These are phyloP conservation scores for Anabas testudineus DNA, from an alignment of 2,797 vertebrate species.

Conservation along the genomic window DNA sequence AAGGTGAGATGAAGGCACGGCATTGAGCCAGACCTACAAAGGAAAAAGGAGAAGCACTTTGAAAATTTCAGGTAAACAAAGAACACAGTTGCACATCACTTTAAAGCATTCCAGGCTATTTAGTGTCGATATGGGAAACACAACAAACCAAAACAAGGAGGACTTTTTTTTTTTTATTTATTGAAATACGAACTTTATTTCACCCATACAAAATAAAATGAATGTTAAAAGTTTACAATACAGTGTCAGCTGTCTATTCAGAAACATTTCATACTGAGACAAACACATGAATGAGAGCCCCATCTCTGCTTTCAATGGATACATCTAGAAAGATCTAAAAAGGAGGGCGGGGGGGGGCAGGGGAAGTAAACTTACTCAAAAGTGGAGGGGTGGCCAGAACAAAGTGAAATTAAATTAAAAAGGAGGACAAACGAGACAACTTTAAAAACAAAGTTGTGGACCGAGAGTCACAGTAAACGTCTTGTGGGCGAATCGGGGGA, in stretches of 20 bases:
- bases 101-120: not conserved
- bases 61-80: conserved; percentile 1
- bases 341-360: conserved; percentile 16
- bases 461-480: conserved; percentile 51
- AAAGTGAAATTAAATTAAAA: conserved; percentile 32
- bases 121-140: conserved; percentile 11
- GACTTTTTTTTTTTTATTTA: conserved; percentile 50
- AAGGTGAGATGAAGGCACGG: not conserved
- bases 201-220: conserved; percentile 89
- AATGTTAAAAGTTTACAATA: conserved; percentile 88
- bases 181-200: conserved; percentile 88
- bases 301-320: conserved; percentile 59
- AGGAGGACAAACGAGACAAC: conserved; percentile 40
- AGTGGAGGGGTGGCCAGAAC: conserved; percentile 31
- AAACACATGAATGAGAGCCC: conserved; percentile 60
- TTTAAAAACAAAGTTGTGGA: conserved; percentile 78
- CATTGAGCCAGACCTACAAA: conserved; percentile 21
- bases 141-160: conserved; percentile 4
- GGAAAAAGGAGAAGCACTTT: conserved; percentile 2
- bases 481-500: conserved; percentile 31
- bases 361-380: conserved; percentile 37
- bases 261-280: conserved; percentile 78
- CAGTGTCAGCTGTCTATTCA: conserved; percentile 77
- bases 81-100: not conserved
- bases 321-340: conserved; percentile 84